Percentiles rank a stretch among this genome's conserved stretches.
These are phyloP conservation scores for Coecobrya sp. DNA, from an alignment of 2,888 invertebrate genomes.

Conservation along the genomic window DNA sequence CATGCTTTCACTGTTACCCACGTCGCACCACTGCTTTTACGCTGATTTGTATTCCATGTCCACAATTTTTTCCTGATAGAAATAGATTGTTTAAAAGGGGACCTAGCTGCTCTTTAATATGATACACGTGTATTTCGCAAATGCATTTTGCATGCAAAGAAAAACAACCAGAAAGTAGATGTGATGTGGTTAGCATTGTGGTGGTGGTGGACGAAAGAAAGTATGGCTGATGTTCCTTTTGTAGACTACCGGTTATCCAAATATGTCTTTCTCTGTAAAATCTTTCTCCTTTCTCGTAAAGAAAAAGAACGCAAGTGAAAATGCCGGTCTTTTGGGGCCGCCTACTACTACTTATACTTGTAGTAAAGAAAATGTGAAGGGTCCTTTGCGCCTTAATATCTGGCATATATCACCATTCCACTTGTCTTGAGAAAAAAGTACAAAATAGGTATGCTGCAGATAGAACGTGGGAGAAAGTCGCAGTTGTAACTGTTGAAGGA, in stretches of 20 bases:
- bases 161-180: conserved; percentile 1
- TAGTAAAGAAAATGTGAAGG: conserved; percentile 73
- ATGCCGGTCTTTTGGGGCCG: conserved; percentile 57
- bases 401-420: conserved; percentile 77
- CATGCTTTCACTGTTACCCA: background rate
- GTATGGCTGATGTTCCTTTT: conserved; percentile 11
- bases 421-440: conserved; percentile 57
- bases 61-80: conserved; percentile 66
- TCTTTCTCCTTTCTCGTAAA: background rate
- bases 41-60: conserved; percentile 65
- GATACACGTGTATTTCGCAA: conserved; percentile 66
- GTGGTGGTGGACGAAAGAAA: background rate
- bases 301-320: background rate
- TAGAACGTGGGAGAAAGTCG: conserved; percentile 29
- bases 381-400: conserved; percentile 75
- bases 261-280: conserved; percentile 43
- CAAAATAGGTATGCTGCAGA: conserved; percentile 41
- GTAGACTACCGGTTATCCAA: conserved; percentile 53
- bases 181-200: conserved; percentile 42
- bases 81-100: conserved; percentile 74
- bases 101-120: conserved; percentile 64
- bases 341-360: conserved; percentile 34
- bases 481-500: background rate
- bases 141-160: conserved; percentile 69
- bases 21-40: background rate